phyloP scores from a whole-genome alignment of 2,797 vertebrate species.

The Enteromius thamalakanensis region DNA sequence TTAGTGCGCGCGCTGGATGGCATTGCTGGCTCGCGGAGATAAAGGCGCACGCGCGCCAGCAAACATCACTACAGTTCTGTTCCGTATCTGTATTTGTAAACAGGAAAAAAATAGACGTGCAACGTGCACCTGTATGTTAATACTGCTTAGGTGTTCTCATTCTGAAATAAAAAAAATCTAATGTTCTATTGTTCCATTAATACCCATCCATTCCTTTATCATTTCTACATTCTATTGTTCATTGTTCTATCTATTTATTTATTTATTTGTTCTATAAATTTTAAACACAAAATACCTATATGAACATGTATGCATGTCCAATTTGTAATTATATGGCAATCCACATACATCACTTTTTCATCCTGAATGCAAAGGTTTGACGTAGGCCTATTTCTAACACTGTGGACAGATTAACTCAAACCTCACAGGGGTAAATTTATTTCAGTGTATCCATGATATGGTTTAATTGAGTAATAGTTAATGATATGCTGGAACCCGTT shows the following conservation, averaged over 20 bases:
- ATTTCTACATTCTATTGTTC: background rate
- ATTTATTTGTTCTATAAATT: background rate
- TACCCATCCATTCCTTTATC: background rate
- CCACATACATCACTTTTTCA: background rate
- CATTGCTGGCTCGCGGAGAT: slow-evolving; percentile 38
- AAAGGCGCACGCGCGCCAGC: slow-evolving; percentile 29
- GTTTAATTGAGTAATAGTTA: slow-evolving; percentile 26
- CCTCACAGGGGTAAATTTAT: background rate
- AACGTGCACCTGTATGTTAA: background rate
- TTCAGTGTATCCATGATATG: background rate
- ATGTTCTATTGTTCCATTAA: background rate
- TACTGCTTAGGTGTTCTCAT: background rate
- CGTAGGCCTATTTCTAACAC: background rate
- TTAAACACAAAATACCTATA: background rate
- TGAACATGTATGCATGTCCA: background rate
- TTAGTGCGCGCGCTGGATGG: background rate
- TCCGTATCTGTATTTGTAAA: slow-evolving; percentile 16
- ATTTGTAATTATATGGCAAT: background rate
- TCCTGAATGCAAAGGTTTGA: slow-evolving; percentile 3
- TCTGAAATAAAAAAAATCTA: background rate
- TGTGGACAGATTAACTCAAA: slow-evolving; percentile 1
- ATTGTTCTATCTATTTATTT: background rate
- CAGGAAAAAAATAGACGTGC: background rate
- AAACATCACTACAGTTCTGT: slow-evolving; percentile 25
- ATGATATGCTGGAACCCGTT: slow-evolving; percentile 33